Evolutionary conservation across 2,797 vertebrate genomes (phyloP).

Genomic region (Chaunax sp.): DNA sequence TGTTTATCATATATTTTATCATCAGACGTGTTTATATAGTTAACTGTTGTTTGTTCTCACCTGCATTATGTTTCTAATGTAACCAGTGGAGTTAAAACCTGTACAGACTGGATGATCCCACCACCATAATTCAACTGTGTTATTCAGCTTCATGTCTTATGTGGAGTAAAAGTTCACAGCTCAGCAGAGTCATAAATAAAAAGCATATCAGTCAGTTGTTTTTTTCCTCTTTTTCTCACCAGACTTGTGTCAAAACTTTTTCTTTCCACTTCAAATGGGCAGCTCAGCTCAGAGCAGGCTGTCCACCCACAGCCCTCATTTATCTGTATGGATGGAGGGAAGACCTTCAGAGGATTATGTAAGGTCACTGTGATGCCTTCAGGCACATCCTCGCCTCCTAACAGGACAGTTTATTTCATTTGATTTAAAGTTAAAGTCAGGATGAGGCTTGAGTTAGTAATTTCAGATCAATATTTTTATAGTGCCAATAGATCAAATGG

Average conservation of each 20-base stretch:
- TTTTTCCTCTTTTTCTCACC: conserved; percentile 16
- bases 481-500: conserved; percentile 33
- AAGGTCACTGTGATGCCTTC: conserved; percentile 46
- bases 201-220: conserved; percentile 1
- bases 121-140: conserved; percentile 23
- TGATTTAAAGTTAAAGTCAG: conserved; percentile 33
- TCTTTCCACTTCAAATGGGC: conserved; percentile 30
- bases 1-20: too few species aligned
- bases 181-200: conserved; percentile 28
- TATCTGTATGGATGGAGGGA: conserved; percentile 27
- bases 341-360: conserved; percentile 36
- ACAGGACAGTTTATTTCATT: conserved; percentile 36
- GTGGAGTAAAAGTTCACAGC: conserved; percentile 19
- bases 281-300: conserved; percentile 34
- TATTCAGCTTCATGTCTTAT: conserved; percentile 28
- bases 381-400: conserved; percentile 25
- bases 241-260: conserved; percentile 38
- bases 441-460: conserved; percentile 1
- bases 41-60: too few species aligned
- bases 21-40: too few species aligned
- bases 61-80: too few species aligned
- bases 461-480: conserved; percentile 37
- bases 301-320: conserved; percentile 37
- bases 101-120: too few species aligned
- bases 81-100: too few species aligned